Conservation (phyloP, 2,113 vertebrate species). For the Merops nubicus region DNA sequence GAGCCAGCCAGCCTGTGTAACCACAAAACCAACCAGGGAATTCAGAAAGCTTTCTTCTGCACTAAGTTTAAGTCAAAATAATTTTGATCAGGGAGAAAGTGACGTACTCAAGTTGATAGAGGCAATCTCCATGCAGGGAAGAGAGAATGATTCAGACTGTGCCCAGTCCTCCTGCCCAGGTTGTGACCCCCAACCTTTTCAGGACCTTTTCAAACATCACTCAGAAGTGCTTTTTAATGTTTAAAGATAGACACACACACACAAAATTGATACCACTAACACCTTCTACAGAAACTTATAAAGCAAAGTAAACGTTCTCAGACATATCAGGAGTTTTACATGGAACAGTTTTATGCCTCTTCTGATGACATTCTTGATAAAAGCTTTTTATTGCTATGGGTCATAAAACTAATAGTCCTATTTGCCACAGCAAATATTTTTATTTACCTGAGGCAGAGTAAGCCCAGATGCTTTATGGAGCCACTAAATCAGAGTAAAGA, state of each 20-base stretch:
- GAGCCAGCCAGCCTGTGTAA: neutral
- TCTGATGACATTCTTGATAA: constrained; percentile 43
- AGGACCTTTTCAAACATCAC: neutral
- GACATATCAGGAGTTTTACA: constrained; percentile 16
- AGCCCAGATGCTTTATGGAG: constrained; percentile 54
- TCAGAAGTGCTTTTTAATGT: neutral
- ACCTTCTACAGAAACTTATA: constrained; percentile 2
- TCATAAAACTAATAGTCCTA: constrained; percentile 71
- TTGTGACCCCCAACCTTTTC: fast-evolving
- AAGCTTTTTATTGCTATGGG: constrained; percentile 30
- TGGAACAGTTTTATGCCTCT: constrained; percentile 55
- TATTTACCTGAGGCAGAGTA: constrained; percentile 60
- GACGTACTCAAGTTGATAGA: fast-evolving
- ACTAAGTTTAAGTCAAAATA: neutral
- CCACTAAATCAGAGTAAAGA: constrained; percentile 40
- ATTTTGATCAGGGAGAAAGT: neutral
- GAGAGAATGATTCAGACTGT: neutral
- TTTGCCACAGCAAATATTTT: constrained; percentile 75
- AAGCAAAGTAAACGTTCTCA: constrained; percentile 36
- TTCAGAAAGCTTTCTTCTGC: neutral
- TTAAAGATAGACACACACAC: too few relatives aligned
- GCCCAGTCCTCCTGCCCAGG: neutral
- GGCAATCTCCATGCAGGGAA: neutral
- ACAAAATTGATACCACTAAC: constrained; percentile 16
- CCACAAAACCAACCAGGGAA: fast-evolving